These are phyloP conservation scores for Caloenas nicobarica DNA, from an alignment of 2,113 vertebrate genomes.

Conservation along the genomic window DNA sequence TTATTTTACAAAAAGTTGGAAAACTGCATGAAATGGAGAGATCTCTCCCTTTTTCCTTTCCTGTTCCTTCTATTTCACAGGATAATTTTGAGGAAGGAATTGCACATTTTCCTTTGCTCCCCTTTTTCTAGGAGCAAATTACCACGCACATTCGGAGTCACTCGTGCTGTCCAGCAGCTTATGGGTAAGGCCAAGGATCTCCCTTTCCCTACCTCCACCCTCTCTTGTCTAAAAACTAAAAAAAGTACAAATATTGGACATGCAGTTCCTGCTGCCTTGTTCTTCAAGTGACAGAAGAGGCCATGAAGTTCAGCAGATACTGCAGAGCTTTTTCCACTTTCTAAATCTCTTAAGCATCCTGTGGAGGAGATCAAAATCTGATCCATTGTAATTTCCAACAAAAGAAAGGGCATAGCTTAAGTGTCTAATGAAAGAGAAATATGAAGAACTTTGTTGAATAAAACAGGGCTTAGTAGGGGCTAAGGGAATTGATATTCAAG, in stretches of 20 bases:
- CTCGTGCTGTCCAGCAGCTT: not conserved
- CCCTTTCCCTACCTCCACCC: not conserved
- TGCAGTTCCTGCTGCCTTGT: not conserved
- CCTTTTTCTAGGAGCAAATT: not conserved
- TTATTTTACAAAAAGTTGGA: not conserved
- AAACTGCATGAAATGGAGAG: not conserved
- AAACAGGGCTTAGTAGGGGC: not conserved
- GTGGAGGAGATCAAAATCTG: not conserved
- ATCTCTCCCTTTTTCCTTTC: not conserved
- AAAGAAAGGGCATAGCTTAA: not conserved
- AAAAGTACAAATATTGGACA: not conserved
- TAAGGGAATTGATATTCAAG: not conserved
- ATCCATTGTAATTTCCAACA: not conserved
- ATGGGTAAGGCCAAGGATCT: not conserved
- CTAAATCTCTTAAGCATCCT: not conserved
- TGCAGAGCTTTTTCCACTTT: not conserved
- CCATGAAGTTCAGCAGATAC: not conserved
- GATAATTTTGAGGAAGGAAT: not conserved
- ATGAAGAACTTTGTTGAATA: not conserved
- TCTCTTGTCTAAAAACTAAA: not conserved
- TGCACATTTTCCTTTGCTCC: not conserved
- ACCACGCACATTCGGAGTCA: not conserved
- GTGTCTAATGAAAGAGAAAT: not conserved
- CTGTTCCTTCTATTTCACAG: not conserved
- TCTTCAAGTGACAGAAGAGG: not conserved